Conservation (phyloP, 2,113 vertebrate species). For the Siniperca chuatsi region DNA sequence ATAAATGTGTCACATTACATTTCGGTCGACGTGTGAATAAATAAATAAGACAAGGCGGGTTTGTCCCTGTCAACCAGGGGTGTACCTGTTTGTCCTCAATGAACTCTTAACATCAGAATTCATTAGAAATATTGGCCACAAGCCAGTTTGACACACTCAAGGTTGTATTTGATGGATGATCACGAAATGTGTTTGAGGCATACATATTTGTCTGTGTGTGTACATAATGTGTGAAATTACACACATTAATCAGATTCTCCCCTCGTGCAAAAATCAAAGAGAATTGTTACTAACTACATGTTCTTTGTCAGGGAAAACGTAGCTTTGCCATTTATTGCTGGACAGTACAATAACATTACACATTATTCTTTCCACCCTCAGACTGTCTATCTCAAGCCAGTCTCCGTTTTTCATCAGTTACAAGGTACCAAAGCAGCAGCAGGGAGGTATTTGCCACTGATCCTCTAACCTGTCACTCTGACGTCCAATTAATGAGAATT, state of each 20-base stretch:
- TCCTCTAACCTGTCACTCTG: conserved; percentile 64
- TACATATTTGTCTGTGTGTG: not conserved
- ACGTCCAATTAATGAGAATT: conserved; percentile 70
- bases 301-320: not conserved
- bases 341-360: not conserved
- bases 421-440: conserved; percentile 51
- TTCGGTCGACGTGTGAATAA: conserved; percentile 9
- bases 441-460: conserved; percentile 48
- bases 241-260: conserved; percentile 1
- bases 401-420: conserved; percentile 33
- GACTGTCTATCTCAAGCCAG: conserved; percentile 24
- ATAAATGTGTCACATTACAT: conserved; percentile 48
- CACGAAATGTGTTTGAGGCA: conserved; percentile 19
- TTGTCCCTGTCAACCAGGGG: not conserved
- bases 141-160: conserved; percentile 37
- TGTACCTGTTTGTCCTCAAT: conserved; percentile 10
- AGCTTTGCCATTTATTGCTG: not conserved
- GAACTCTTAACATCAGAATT: conserved; percentile 25
- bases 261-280: not conserved
- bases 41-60: conserved; percentile 10
- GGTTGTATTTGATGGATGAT: conserved; percentile 42
- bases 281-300: not conserved
- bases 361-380: conserved; percentile 8
- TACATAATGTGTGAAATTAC: not conserved
- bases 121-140: conserved; percentile 3